These are phyloP conservation scores for Sarcoramphus papa DNA, from an alignment of 2,797 vertebrate genomes.

Conservation along the genomic window DNA sequence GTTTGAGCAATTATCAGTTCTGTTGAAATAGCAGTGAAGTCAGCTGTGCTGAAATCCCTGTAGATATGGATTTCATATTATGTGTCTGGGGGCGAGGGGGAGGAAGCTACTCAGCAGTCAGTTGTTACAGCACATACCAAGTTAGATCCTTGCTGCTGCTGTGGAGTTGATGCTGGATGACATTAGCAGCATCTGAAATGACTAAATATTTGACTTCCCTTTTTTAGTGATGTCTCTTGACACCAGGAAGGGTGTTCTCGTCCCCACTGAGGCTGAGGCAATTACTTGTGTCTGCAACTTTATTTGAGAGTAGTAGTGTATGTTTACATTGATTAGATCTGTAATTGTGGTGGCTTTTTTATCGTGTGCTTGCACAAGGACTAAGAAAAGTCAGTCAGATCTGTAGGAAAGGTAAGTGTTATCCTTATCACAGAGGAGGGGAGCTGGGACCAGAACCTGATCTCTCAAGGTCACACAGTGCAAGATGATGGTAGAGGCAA, in stretches of 20 bases:
- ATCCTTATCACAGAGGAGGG: neutral
- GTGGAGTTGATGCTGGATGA: neutral
- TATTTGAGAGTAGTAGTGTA: neutral
- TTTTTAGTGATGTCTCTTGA: neutral
- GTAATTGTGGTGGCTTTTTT: neutral
- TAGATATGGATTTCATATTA: neutral
- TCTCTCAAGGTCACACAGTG: conserved; percentile 31
- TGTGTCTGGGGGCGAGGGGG: neutral
- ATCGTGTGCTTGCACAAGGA: neutral
- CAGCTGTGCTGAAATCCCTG: neutral
- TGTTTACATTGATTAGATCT: conserved; percentile 15
- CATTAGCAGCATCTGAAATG: neutral
- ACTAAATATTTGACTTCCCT: conserved; percentile 19
- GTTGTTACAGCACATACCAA: neutral
- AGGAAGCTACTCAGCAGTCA: neutral
- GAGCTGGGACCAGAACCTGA: neutral
- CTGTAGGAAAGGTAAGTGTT: neutral
- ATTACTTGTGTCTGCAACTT: neutral
- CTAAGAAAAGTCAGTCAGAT: neutral
- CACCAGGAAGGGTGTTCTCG: neutral
- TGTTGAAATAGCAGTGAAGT: neutral
- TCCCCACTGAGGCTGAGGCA: neutral
- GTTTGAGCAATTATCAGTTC: neutral
- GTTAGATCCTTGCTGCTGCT: neutral
- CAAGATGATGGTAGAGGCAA: neutral